A percentile compares a stretch with the other conserved stretches of the same genome.
Evolutionary conservation across 53 echinoderm and acorn worm genomes (phyloP).

Genomic region (Astropecten irregularis): DNA sequence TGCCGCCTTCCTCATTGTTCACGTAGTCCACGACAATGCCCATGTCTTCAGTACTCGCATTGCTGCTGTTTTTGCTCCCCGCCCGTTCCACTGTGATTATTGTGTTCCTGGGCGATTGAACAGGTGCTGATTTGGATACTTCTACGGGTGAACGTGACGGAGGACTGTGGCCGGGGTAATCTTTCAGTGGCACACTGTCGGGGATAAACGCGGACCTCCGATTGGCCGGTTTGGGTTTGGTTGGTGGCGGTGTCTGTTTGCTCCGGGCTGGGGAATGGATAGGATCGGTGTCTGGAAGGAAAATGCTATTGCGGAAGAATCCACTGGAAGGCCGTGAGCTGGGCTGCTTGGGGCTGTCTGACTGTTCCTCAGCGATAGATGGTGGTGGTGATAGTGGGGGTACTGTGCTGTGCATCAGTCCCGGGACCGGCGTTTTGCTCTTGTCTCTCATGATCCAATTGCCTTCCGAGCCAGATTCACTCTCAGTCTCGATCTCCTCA

Average conservation of each 20-base stretch:
- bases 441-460: conserved; percentile 57
- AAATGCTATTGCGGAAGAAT: conserved; percentile 57
- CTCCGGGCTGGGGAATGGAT: conserved; percentile 13
- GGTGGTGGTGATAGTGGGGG: not conserved
- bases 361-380: not conserved
- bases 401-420: conserved; percentile 49
- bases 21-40: conserved; percentile 45
- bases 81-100: not conserved
- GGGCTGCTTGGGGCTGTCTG: not conserved
- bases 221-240: conserved; percentile 60
- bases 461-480: not conserved
- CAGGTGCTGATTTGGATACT: not conserved
- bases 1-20: conserved; percentile 29
- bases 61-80: conserved; percentile 33
- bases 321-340: conserved; percentile 15
- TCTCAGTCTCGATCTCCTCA: not conserved
- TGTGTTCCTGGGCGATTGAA: too few relatives aligned
- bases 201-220: conserved; percentile 22
- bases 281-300: conserved; percentile 59
- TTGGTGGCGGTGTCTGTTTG: conserved; percentile 48
- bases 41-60: conserved; percentile 45
- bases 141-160: not conserved
- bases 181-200: not conserved
- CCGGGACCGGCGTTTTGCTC: conserved; percentile 32
- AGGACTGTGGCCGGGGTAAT: not conserved